These are phyloP conservation scores for Phainopepla nitens DNA, from an alignment of 2,113 vertebrate species.

Conservation along the genomic window DNA sequence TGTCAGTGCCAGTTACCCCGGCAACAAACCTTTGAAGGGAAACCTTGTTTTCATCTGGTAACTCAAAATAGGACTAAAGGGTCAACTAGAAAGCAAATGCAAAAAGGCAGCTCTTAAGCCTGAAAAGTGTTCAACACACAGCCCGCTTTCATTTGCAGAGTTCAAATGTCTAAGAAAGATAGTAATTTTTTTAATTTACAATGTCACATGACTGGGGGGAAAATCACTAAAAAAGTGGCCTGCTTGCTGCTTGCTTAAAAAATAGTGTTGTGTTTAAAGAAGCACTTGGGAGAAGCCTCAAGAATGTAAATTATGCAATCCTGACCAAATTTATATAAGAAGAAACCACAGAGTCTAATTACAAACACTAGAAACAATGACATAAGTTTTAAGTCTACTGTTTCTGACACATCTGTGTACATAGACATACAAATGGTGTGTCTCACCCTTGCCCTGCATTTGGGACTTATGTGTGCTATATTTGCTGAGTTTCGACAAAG, in stretches of 20 bases:
- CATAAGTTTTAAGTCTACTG: neutral
- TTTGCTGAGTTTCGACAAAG: neutral
- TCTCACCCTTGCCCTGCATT: neutral
- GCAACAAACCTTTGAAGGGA: constrained; percentile 76
- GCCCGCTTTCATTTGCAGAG: constrained; percentile 40
- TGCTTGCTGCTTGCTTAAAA: neutral
- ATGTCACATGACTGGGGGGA: neutral
- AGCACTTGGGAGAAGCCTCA: neutral
- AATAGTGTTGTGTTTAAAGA: fast-evolving
- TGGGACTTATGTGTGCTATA: neutral
- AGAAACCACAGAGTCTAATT: neutral
- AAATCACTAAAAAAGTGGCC: neutral
- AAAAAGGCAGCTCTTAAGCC: constrained; percentile 30
- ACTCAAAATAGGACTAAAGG: constrained; percentile 66
- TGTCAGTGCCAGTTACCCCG: constrained; percentile 70
- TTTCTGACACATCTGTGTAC: neutral
- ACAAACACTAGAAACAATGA: neutral
- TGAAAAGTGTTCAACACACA: constrained; percentile 30
- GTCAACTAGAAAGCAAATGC: constrained; percentile 64
- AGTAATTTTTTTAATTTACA: neutral
- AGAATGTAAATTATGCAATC: neutral
- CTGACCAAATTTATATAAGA: neutral
- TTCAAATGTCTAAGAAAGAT: neutral
- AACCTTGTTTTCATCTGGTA: constrained; percentile 69
- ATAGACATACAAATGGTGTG: fast-evolving